Conservation (phyloP, 1,140 invertebrate species). For the Pantala flavescens region DNA sequence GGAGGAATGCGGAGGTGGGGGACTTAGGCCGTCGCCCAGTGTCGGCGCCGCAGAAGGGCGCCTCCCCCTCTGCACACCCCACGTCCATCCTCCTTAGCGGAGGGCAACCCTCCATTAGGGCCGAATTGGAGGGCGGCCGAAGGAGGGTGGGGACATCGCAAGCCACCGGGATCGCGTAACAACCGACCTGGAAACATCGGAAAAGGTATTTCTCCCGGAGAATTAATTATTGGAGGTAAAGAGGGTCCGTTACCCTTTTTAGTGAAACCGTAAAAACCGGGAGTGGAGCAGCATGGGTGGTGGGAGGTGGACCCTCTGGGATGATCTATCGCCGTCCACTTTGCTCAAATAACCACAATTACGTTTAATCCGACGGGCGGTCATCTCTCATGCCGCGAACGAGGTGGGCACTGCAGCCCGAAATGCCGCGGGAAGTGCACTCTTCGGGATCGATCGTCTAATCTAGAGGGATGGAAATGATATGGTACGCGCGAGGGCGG, state of each 20-base stretch:
- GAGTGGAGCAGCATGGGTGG: too few relatives aligned
- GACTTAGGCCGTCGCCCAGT: neutral
- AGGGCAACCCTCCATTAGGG: conserved; percentile 2
- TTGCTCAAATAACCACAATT: neutral
- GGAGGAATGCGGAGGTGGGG: neutral
- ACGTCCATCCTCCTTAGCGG: conserved; percentile 2
- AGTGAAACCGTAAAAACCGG: neutral
- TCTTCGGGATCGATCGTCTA: neutral
- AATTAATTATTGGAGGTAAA: neutral
- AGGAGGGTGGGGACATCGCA: neutral
- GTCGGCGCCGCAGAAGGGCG: neutral
- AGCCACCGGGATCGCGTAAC: neutral
- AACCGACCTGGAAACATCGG: neutral
- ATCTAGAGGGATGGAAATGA: neutral
- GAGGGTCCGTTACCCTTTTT: neutral
- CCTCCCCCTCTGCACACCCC: neutral
- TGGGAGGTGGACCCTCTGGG: too few relatives aligned
- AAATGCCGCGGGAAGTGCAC: neutral
- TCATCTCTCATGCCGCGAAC: neutral
- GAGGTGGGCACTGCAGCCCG: neutral
- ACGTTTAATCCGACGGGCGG: neutral
- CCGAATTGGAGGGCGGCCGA: neutral
- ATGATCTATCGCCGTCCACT: neutral
- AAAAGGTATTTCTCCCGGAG: neutral
- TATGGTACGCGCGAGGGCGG: neutral